Base-by-base conservation (phyloP, 2,888 invertebrate species). In the Orchestes rusci region DNA sequence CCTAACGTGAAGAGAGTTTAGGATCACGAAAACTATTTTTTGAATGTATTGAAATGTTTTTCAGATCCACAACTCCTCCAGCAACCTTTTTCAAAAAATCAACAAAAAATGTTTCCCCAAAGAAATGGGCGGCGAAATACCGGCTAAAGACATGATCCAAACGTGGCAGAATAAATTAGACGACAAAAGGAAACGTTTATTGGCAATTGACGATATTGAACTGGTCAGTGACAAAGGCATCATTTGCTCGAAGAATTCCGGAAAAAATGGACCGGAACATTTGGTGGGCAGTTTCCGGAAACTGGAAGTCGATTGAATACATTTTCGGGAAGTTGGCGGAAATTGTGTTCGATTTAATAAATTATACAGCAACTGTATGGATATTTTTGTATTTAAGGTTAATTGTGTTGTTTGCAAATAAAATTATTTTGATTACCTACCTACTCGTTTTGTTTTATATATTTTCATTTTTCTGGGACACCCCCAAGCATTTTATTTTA, bases 51-150 rank as follows among this genome's bases (percentile, higher is more conserved):
- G 8, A 18, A 34, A 20, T 32, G 4, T 32, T 27, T 31, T 29
- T 12, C 36, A 65, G 62, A 46, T 63, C n/a, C 59, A 65, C 61
- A 70, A 74, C 38, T 76, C 72, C 42, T 56, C 76, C 3, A 73
- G 75, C 37, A 75, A 78, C 7, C 65, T 86, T 5, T 72, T 75
- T 50, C 73, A 78, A 50, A 64, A 70, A 36, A 64, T 86, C 2
- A 79, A 81, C 53, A 58, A 70, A 0, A 70, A 71, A 8, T 80
- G 84, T 47, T 69, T 89, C 30, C 88, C 89, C 0, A 71, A 75
- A 17, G 79, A 79, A 56, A 79, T 82, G 60, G 88, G 88, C 1
- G 88, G 88, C 2, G 68, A 70, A 3, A 75, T 85, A 56, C 77
- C 83, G 5, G 69, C 79, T 61, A 71, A 76, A 17, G 80, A 83